Conservation (phyloP, 2,113 vertebrate genomes). For the Neodon shergylaensis region DNA sequence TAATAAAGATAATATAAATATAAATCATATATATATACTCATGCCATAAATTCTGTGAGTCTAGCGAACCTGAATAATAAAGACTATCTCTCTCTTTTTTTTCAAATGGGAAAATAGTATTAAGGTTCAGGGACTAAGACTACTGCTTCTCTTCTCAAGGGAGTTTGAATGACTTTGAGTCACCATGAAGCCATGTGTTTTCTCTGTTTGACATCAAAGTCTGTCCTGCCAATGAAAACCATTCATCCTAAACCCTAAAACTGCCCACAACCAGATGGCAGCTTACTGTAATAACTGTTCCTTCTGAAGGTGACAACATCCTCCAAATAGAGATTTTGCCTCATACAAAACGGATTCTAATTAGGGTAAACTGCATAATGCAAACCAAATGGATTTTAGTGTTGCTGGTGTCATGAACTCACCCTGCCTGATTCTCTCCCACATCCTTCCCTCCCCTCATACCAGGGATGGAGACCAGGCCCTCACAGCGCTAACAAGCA, state of each 20-base stretch:
- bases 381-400: background rate
- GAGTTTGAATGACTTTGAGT: background rate
- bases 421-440: background rate
- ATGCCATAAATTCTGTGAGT: background rate
- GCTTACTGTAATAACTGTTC: background rate
- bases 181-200: background rate
- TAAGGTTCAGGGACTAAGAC: constrained; percentile 40
- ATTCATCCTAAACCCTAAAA: constrained; percentile 49
- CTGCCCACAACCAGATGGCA: constrained; percentile 14
- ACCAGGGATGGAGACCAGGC: background rate
- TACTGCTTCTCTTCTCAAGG: background rate
- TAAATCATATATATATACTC: background rate
- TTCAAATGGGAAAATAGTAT: background rate
- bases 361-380: background rate
- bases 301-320: constrained; percentile 24
- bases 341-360: background rate
- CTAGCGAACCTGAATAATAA: background rate
- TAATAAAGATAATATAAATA: too few species aligned
- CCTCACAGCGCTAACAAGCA: background rate
- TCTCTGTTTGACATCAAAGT: background rate
- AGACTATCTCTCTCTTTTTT: background rate
- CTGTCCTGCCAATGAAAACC: constrained; percentile 2
- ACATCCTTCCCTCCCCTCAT: rapidly evolving
- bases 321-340: constrained; percentile 12
- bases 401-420: background rate